Evolutionary conservation across 2,888 invertebrate species (phyloP).

Genomic region (Drosophila parthenogenetica): DNA sequence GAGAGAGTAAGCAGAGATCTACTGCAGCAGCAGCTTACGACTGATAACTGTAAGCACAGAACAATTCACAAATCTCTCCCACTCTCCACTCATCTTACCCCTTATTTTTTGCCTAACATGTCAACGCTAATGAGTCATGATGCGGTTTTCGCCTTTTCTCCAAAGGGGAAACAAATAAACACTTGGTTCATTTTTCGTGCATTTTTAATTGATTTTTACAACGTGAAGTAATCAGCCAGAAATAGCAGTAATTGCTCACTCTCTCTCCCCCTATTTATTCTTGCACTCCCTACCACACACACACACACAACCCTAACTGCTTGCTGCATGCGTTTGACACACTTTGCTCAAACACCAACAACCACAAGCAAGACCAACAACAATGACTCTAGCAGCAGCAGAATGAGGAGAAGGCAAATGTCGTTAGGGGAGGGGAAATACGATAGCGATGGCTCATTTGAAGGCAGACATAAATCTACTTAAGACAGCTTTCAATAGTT

Average conservation of each 20-base stretch:
- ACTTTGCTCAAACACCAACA: conserved; percentile 52
- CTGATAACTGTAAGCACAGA: conserved; percentile 52
- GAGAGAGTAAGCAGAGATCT: conserved; percentile 6
- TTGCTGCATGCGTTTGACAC: conserved; percentile 71
- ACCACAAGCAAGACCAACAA: conserved; percentile 35
- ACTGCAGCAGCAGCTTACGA: conserved; percentile 1
- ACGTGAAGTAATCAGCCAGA: conserved; percentile 78
- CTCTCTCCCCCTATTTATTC: conserved; percentile 14
- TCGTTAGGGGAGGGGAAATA: conserved; percentile 13
- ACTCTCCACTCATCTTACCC: background rate
- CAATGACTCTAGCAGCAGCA: conserved; percentile 22
- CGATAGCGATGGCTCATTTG: conserved; percentile 44
- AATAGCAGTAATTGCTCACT: conserved; percentile 75
- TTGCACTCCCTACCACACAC: background rate
- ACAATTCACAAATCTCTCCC: conserved; percentile 15
- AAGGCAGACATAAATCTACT: conserved; percentile 78
- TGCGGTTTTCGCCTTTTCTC: conserved; percentile 30
- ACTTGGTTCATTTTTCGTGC: conserved; percentile 58
- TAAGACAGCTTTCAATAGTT: conserved; percentile 74
- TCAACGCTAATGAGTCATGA: conserved; percentile 75
- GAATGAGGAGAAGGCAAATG: background rate
- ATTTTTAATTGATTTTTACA: conserved; percentile 78
- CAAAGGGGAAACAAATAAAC: conserved; percentile 3
- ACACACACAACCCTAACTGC: background rate
- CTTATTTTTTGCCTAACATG: conserved; percentile 55